Base-by-base conservation (phyloP, 2,113 vertebrate genomes). In the Leptosomus discolor region DNA sequence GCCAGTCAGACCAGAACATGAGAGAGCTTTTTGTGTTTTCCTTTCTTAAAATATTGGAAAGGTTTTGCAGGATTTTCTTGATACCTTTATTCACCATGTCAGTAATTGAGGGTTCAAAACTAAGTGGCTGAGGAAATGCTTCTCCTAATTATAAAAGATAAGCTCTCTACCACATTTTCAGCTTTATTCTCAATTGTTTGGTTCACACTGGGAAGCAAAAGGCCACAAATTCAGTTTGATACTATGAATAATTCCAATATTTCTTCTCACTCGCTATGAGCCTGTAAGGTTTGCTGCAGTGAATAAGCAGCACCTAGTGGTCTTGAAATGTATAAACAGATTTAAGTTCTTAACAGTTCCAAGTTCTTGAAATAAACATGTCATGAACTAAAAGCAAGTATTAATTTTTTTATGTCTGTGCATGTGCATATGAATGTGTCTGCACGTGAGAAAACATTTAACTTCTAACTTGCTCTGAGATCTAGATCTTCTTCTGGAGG, bases 291-390 rank as follows among this genome's bases (percentile, higher is more conserved):
- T 74, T 89, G 45, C 56, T 81, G 43, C 43, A 85, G 90, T 82
- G 65, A 94, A 89, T 4, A 97, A 30, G 94, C 91, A 96, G 76
- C 91, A 95, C 68, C 94, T 96, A 95, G 94, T 94, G 96, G 95
- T 74, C 79, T 76, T 76, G 70, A 96, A 76, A 84, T 23, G 76
- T 15, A 84, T 43, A 43, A 86, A 27, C 68, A 64, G 30, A n/a
- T 77, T 83, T 32, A 67, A 24, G 37, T 41, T 84, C 32, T 73
- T 64, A 54, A 67, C 21, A 58, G 23, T 39, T 74, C 21, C 36
- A 36, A 76, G 9, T 36, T 45, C 45, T 18, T 22, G 15, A 80
- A 50, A 48, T 14, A 48, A 80, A 36, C 9, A 63, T 77, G 73
- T 54, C 11, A 53, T 43, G 22, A 90, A 48, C 19, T 80, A 68